Base-by-base conservation (phyloP, 2,888 invertebrate species). In the Chloroclystis v-ata region DNA sequence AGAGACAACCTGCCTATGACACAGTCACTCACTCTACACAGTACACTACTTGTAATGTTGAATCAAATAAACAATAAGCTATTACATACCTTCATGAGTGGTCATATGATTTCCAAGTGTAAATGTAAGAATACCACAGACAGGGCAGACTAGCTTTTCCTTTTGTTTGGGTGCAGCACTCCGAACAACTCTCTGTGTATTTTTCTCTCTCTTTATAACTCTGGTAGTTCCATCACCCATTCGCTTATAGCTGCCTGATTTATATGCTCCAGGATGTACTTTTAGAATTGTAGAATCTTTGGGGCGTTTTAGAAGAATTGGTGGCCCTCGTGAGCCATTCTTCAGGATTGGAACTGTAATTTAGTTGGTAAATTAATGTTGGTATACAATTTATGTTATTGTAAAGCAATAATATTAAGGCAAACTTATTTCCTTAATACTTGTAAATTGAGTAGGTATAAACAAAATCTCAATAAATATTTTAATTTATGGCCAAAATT, bases 131-230 rank as follows among this genome's bases (percentile, higher is more conserved):
- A 89, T 84, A 12, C 89, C 89, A 66, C 89, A 89, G 4, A 89
- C 78, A 10, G 89, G 89, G 52, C 89, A 89, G 0, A 89, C 86
- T 49, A 86, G 73, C 63, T 89, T 89, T 52, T 89, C 89, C 41
- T 75, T 73, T 52, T 79, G 81, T 47, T 79, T 85, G 9, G 70
- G 55, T 3, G 67, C 66, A 0, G 72, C 65, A 42, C 59, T 54
- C 24, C 75, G 67, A 4, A 81, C 69, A 57, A 79, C 63, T 54
- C 78, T 69, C 5, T 46, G 50, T 1, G 80, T 65, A 29, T 76
- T 64, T 43, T 77, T 78, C 1, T 80, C 75, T 26, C 72, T 57
- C 9, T 72, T 69, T 4, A 65, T 41, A 10, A 60, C 47, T 50
- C 68, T 8, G 9, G 32, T 69, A 7, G 43, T 54, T 9, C 52